Conservation (phyloP, 2,888 invertebrate genomes). For the Adelognathus sp. region DNA sequence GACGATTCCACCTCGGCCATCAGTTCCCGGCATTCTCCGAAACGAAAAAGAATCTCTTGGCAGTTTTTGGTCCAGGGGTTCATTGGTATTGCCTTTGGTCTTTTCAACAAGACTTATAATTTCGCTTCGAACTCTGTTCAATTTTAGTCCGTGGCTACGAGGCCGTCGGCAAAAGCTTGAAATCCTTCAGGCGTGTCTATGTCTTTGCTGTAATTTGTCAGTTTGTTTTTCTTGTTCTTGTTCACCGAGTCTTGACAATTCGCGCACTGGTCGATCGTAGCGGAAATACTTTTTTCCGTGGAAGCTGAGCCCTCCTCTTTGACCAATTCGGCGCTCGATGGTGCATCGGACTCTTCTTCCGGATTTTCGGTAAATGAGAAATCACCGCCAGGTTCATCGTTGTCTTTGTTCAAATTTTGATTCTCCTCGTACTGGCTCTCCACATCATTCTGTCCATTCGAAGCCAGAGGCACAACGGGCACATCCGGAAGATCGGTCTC, state of each 20-base stretch:
- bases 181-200: conserved; percentile 73
- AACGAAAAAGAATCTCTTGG: too few relatives aligned
- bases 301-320: conserved; percentile 56
- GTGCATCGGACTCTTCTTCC: conserved; percentile 6
- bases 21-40: too few relatives aligned
- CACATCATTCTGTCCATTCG: conserved; percentile 65
- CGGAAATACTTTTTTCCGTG: conserved; percentile 21
- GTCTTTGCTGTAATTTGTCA: conserved; percentile 53
- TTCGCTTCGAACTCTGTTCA: too few relatives aligned
- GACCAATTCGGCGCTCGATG: conserved; percentile 54
- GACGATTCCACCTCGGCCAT: too few relatives aligned
- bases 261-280: conserved; percentile 25
- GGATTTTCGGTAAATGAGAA: neutral
- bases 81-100: too few relatives aligned
- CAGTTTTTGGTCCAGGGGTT: too few relatives aligned
- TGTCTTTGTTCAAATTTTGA: conserved; percentile 24
- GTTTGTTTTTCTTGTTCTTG: conserved; percentile 27
- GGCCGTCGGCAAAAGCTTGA: conserved; percentile 71
- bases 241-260: conserved; percentile 23
- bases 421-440: conserved; percentile 48
- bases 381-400: conserved; percentile 9
- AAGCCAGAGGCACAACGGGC: conserved; percentile 47
- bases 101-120: too few relatives aligned
- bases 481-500: conserved; percentile 50
- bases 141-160: conserved; percentile 66